phyloP scores from a whole-genome alignment of 2,888 invertebrate species.

The Pasiphila rectangulata region DNA sequence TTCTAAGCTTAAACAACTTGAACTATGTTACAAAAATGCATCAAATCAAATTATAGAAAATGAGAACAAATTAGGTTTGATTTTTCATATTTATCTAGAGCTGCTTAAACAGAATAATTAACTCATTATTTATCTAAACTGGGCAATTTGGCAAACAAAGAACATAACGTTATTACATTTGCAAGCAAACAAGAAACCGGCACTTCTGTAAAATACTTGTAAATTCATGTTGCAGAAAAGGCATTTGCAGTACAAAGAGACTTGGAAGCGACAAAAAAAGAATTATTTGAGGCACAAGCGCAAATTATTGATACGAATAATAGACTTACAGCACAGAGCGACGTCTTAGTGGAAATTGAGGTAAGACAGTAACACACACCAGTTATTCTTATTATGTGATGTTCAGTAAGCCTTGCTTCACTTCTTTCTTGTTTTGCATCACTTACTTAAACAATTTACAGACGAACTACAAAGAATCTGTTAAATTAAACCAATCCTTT shows the following conservation, averaged over 20 bases:
- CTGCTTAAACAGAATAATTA: no score
- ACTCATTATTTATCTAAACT: not conserved
- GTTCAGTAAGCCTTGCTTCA: no score
- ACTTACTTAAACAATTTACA: no score
- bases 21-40: conserved; percentile 45
- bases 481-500: conserved; percentile 41
- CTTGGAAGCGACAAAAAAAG: conserved; percentile 41
- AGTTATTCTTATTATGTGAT: no score
- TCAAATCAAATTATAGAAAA: conserved; percentile 41
- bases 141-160: no score
- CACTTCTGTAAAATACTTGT: no score
- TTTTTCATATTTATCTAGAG: no score
- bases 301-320: conserved; percentile 51
- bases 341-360: conserved; percentile 51
- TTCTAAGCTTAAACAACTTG: conserved; percentile 49
- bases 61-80: conserved; percentile 43
- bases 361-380: conserved; percentile 41
- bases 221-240: conserved; percentile 35
- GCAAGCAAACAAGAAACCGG: no score
- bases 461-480: conserved; percentile 48
- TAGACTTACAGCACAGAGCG: conserved; percentile 42
- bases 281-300: conserved; percentile 42
- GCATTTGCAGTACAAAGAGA: conserved; percentile 36
- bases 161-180: no score
- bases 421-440: no score